phyloP scores from a whole-genome alignment of 2,113 vertebrate genomes.

The Carassius carassius region DNA sequence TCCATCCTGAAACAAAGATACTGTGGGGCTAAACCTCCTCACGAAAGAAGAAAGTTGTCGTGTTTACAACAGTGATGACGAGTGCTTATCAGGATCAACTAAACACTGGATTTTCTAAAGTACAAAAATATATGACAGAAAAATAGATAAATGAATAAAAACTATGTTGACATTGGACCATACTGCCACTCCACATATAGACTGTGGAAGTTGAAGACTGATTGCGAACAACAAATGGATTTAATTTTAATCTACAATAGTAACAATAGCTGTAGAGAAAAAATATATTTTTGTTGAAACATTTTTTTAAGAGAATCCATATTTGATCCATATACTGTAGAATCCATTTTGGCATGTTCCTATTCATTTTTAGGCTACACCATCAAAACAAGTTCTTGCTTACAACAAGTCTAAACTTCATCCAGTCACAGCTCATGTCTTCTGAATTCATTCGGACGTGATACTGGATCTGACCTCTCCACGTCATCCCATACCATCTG shows the following conservation, averaged over 20 bases:
- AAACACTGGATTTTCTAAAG: too few species aligned
- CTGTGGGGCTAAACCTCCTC: too few species aligned
- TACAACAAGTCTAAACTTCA: neutral
- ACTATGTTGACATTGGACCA: neutral
- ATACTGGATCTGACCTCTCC: conserved; percentile 34
- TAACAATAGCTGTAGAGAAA: neutral
- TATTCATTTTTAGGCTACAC: neutral
- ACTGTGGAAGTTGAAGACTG: neutral
- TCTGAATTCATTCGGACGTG: neutral
- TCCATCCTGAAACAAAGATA: too few species aligned
- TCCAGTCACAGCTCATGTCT: neutral
- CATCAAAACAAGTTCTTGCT: neutral
- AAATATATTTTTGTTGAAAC: neutral
- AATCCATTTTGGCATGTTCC: neutral
- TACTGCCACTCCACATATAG: neutral
- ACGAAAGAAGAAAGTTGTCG: too few species aligned
- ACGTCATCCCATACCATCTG: conserved; percentile 4
- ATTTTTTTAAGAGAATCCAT: neutral
- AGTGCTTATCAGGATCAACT: too few species aligned
- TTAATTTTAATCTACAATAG: neutral
- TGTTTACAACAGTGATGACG: too few species aligned
- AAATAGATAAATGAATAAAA: neutral
- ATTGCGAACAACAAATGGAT: neutral
- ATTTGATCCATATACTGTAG: too few species aligned
- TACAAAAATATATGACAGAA: neutral